These are phyloP conservation scores for Drosophila kikkawai DNA, from an alignment of 1,140 invertebrate genomes.

Conservation along the genomic window DNA sequence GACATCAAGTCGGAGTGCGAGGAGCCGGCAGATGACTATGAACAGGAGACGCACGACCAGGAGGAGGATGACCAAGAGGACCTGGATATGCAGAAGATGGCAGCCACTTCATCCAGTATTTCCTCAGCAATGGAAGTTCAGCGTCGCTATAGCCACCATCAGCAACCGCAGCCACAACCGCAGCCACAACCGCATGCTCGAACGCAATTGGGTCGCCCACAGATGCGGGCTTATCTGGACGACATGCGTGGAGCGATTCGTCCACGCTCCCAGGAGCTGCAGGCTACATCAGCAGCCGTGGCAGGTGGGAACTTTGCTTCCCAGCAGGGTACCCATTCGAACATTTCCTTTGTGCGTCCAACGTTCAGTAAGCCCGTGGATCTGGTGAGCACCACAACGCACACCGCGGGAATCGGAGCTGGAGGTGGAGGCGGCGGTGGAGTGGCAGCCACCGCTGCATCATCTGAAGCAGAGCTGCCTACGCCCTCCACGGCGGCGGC, in stretches of 20 bases:
- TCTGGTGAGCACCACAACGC: slow-evolving; percentile 77
- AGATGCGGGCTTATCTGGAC: slow-evolving; percentile 67
- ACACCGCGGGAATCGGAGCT: slow-evolving; percentile 16
- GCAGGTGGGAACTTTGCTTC: slow-evolving; percentile 15
- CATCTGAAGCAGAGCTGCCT: slow-evolving; percentile 49
- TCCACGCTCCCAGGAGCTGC: slow-evolving; percentile 68
- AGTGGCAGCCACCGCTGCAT: slow-evolving; percentile 4
- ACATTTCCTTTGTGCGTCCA: slow-evolving; percentile 78
- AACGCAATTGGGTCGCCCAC: slow-evolving; percentile 59
- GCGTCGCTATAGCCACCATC: slow-evolving; percentile 61
- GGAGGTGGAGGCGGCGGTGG: slow-evolving; percentile 4
- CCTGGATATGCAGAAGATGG: slow-evolving; percentile 58
- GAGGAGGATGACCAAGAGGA: slow-evolving; percentile 56
- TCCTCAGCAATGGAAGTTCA: slow-evolving; percentile 32
- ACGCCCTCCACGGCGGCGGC: slow-evolving; percentile 30
- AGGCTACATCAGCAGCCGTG: slow-evolving; percentile 19
- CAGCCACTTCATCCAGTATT: slow-evolving; percentile 61
- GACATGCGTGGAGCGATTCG: slow-evolving; percentile 59
- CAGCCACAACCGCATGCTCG: slow-evolving; percentile 28
- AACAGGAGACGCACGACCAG: slow-evolving; percentile 42
- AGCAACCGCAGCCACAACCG: slow-evolving; percentile 6
- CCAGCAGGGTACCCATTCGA: slow-evolving; percentile 49
- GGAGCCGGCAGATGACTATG: slow-evolving; percentile 71
- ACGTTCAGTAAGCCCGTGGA: slow-evolving; percentile 76
- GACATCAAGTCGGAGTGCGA: slow-evolving; percentile 83